Percentiles rank a stretch among this genome's conserved stretches.
phyloP scores from a whole-genome alignment of 2,797 vertebrate genomes.

The Diplodus sargus region DNA sequence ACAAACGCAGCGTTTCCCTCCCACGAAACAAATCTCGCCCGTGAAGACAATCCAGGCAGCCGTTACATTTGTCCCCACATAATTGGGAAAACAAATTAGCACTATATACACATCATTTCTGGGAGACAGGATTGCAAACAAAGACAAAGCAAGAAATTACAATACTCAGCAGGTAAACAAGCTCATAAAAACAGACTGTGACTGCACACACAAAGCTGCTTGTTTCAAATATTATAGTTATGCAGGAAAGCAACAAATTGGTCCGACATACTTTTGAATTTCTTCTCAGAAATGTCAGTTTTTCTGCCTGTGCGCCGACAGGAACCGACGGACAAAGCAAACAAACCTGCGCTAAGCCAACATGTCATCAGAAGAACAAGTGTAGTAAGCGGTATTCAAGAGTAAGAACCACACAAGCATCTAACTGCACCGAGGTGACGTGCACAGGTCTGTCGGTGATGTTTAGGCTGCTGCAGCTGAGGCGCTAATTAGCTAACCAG shows the following conservation, averaged over 20 bases:
- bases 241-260: too few species aligned
- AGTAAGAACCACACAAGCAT: background rate
- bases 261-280: background rate
- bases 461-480: background rate
- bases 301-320: too few species aligned
- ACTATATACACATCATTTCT: background rate
- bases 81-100: background rate
- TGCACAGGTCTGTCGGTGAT: background rate
- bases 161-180: background rate
- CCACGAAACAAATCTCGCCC: background rate
- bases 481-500: background rate
- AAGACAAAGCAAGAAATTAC: conserved; percentile 6
- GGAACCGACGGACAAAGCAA: background rate
- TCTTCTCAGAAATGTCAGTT: background rate
- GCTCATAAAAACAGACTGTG: background rate
- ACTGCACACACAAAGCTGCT: background rate
- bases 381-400: background rate
- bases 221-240: background rate
- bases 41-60: background rate
- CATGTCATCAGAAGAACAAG: background rate
- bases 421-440: background rate
- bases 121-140: background rate
- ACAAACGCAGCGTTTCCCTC: background rate
- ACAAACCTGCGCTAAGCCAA: background rate
- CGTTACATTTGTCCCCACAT: background rate